Percentiles rank a stretch among this genome's conserved stretches.
Conservation (phyloP, 2,888 invertebrate species). For the Sialis fuliginosa region DNA sequence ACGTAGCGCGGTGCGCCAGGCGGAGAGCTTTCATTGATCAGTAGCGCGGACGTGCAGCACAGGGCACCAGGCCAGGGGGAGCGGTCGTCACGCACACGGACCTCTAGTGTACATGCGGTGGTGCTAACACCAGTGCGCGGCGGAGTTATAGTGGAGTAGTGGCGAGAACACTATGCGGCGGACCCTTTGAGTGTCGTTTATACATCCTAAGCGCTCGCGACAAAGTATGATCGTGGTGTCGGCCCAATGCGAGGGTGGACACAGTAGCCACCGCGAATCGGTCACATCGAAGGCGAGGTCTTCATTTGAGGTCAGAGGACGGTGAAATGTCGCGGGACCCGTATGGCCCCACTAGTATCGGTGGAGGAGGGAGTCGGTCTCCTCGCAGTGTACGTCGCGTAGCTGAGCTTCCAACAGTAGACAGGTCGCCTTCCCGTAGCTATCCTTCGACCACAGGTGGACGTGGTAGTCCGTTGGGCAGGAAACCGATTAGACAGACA, state of each 20-base stretch:
- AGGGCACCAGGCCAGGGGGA: no score
- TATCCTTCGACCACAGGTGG: constrained; percentile 39
- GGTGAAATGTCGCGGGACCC: constrained; percentile 40
- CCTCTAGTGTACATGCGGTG: no score
- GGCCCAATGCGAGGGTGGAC: background rate
- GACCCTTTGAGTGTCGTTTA: no score
- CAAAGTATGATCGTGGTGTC: constrained; percentile 2
- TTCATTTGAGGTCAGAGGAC: background rate
- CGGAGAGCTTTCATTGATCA: background rate
- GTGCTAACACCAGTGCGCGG: no score
- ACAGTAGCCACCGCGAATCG: constrained; percentile 2
- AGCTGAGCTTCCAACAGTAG: constrained; percentile 65
- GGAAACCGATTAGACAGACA: constrained; percentile 26
- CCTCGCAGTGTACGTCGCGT: constrained; percentile 49
- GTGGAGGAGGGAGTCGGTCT: constrained; percentile 42
- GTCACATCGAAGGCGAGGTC: background rate
- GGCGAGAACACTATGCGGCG: no score
- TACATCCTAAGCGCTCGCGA: background rate
- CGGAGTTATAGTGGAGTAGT: no score
- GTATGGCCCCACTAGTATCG: constrained; percentile 25
- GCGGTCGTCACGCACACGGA: no score
- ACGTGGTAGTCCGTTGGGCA: constrained; percentile 12
- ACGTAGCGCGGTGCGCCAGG: background rate
- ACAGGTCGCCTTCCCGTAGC: constrained; percentile 73
- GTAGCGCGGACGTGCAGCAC: background rate